Percentiles rank a stretch among this genome's conserved stretches.
These are phyloP conservation scores for Coregonus clupeaformis DNA, from an alignment of 2,113 vertebrate genomes.

Conservation along the genomic window DNA sequence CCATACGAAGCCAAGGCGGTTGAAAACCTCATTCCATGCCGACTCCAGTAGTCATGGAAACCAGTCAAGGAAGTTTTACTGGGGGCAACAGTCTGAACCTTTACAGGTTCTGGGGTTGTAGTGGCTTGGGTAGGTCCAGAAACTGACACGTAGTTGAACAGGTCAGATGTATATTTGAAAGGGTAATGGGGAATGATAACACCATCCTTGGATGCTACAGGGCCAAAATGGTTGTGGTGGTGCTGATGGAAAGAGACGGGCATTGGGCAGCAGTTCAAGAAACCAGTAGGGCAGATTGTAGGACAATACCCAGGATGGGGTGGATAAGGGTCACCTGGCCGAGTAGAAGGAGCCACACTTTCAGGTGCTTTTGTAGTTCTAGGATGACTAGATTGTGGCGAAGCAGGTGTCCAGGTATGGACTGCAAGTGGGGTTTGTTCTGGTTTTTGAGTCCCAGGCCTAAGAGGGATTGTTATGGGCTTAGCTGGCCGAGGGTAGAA, in stretches of 20 bases:
- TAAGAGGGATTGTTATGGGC: too few species aligned
- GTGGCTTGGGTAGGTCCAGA: background rate
- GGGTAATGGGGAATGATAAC: background rate
- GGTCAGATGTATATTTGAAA: background rate
- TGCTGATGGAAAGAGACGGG: conserved; percentile 62
- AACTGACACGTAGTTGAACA: conserved; percentile 6
- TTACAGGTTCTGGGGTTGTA: background rate
- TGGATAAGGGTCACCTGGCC: background rate
- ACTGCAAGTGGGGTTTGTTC: background rate
- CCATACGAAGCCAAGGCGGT: too few species aligned
- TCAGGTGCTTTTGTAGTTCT: too few species aligned
- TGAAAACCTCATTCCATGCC: background rate
- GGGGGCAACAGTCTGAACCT: too few species aligned
- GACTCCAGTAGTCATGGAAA: background rate
- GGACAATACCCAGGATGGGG: conserved; percentile 34
- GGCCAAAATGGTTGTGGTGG: conserved; percentile 42
- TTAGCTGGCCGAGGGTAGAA: too few species aligned
- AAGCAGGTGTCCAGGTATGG: too few species aligned
- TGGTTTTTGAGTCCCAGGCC: background rate
- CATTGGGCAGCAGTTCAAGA: conserved; percentile 55
- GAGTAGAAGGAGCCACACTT: background rate
- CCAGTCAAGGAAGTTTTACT: background rate
- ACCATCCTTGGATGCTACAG: conserved; percentile 1
- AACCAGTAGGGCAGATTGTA: conserved; percentile 38
- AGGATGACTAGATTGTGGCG: too few species aligned